phyloP scores from a whole-genome alignment of 1,140 invertebrate species.

The Diprion similis region DNA sequence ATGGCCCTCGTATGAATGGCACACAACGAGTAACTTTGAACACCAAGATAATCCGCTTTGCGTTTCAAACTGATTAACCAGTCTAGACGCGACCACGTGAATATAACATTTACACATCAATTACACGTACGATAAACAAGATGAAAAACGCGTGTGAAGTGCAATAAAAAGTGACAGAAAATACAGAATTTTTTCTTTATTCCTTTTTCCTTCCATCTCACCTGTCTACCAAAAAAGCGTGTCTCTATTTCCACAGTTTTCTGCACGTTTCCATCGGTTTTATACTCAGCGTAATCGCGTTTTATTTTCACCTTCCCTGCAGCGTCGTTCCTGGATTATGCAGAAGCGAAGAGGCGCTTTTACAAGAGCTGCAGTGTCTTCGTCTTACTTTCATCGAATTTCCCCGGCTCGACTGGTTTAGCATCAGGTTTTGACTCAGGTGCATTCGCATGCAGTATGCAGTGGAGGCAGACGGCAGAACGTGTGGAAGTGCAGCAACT shows the following conservation, averaged over 20 bases:
- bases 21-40: no score
- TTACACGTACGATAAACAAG: conserved; percentile 1
- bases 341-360: background rate
- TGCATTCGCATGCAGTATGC: background rate
- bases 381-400: conserved; percentile 2
- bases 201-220: background rate
- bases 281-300: no score
- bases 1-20: no score
- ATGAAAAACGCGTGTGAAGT: conserved; percentile 2
- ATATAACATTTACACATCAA: background rate
- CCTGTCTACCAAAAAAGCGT: no score
- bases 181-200: background rate
- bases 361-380: background rate
- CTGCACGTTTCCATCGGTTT: no score
- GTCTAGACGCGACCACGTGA: no score
- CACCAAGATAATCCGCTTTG: no score
- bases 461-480: background rate
- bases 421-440: background rate
- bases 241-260: no score
- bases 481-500: conserved; percentile 12
- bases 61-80: no score
- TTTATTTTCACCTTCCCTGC: no score
- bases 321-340: background rate
- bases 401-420: background rate
- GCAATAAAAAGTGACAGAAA: conserved; percentile 5